phyloP scores from a whole-genome alignment of 2,797 vertebrate species.

The Urophycis tenuis region DNA sequence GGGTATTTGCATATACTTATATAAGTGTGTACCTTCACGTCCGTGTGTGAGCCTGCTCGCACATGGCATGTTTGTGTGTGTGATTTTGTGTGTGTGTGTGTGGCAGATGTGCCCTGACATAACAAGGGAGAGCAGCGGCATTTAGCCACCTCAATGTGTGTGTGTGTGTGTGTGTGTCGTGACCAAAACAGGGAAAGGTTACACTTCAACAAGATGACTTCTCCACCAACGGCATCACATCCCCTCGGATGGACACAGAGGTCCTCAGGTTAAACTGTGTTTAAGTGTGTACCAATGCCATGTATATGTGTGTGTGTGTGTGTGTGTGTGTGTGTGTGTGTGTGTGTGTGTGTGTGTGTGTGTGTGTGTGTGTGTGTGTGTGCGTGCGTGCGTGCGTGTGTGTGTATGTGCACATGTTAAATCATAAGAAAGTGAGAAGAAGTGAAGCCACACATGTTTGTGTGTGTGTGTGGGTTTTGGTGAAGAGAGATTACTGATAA shows the following conservation, averaged over 20 bases:
- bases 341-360: too few relatives aligned
- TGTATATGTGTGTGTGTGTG: background rate
- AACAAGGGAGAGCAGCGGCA: too few relatives aligned
- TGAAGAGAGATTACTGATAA: background rate
- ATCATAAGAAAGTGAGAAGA: background rate
- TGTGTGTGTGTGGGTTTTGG: background rate
- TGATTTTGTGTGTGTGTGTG: conserved; percentile 20
- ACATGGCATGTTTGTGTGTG: conserved; percentile 21
- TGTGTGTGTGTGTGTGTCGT: background rate
- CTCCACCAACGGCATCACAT: too few relatives aligned
- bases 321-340: conserved; percentile 21
- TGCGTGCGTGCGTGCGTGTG: background rate
- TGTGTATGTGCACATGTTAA: background rate
- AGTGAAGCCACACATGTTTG: background rate
- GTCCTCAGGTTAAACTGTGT: background rate
- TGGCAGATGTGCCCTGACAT: background rate
- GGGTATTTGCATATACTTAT: too few relatives aligned
- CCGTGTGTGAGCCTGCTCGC: background rate
- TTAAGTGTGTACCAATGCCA: background rate
- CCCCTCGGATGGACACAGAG: background rate
- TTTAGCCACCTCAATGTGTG: background rate
- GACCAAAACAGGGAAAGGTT: background rate
- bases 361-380: background rate
- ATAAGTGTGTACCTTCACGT: conserved; percentile 4
- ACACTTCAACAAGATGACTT: background rate